A percentile compares a stretch with the other conserved stretches of the same genome.
Conservation (phyloP, 1,140 invertebrate genomes). For the Papilio polytes region DNA sequence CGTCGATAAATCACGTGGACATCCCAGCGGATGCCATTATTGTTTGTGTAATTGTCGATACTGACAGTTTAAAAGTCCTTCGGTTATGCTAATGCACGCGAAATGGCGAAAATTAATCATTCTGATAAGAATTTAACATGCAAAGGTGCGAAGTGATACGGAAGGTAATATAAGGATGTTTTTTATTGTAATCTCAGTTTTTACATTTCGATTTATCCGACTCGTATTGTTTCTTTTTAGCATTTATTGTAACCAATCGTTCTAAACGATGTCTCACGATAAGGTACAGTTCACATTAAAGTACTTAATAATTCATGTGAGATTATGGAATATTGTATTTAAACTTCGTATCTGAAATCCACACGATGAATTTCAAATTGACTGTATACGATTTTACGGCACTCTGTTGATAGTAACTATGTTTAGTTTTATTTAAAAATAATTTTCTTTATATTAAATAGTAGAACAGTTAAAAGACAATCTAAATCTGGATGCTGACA, state of each 20-base stretch:
- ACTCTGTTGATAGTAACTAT: neutral
- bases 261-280: neutral
- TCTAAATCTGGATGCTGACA: no score
- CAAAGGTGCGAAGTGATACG: slow-evolving; percentile 28
- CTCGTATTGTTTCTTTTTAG: slow-evolving; percentile 28
- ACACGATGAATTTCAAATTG: slow-evolving; percentile 21
- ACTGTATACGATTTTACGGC: neutral
- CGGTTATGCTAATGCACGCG: slow-evolving; percentile 66
- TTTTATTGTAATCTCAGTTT: slow-evolving; percentile 9
- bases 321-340: slow-evolving; percentile 23
- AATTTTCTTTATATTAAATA: neutral
- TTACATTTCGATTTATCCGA: neutral
- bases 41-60: slow-evolving; percentile 69
- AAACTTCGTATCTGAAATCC: neutral
- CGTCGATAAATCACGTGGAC: slow-evolving; percentile 60
- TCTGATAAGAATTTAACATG: slow-evolving; percentile 51
- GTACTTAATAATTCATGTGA: slow-evolving; percentile 34
- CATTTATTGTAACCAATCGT: neutral
- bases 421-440: no score
- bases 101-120: slow-evolving; percentile 59
- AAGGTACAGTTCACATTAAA: slow-evolving; percentile 10
- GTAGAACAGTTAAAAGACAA: no score
- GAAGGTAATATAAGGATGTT: neutral
- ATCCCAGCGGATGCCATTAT: slow-evolving; percentile 60
- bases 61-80: slow-evolving; percentile 53